Evolutionary conservation across 2,888 invertebrate genomes (phyloP).

Genomic region (Sisyra terminalis): DNA sequence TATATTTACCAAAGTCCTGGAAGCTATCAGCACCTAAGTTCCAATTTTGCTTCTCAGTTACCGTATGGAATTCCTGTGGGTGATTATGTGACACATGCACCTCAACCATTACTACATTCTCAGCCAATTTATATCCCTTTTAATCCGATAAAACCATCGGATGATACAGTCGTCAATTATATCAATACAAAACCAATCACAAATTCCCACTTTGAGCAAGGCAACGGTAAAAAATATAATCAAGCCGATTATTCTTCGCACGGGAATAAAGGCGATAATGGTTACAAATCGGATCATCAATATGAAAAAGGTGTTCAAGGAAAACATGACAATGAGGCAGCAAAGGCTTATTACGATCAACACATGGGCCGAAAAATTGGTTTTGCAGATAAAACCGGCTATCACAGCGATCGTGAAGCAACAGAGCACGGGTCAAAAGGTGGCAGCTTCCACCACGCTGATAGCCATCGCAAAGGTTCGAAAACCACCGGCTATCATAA

Average conservation of each 20-base stretch:
- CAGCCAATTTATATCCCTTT: slow-evolving; percentile 16
- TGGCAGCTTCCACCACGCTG: slow-evolving; percentile 37
- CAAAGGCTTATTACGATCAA: slow-evolving; percentile 34
- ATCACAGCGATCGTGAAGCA: slow-evolving; percentile 37
- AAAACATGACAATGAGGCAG: slow-evolving; percentile 33
- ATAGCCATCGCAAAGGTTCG: slow-evolving; percentile 48
- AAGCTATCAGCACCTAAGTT: slow-evolving; percentile 30
- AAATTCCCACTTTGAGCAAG: slow-evolving; percentile 19
- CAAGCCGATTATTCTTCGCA: slow-evolving; percentile 31
- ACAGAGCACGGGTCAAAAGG: slow-evolving; percentile 35
- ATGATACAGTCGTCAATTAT: slow-evolving; percentile 13
- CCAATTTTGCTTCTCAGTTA: slow-evolving; percentile 30
- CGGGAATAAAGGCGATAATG: slow-evolving; percentile 38
- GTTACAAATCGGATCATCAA: slow-evolving; percentile 33
- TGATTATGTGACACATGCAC: slow-evolving; percentile 12
- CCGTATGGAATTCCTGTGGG: slow-evolving; percentile 15
- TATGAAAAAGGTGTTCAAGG: slow-evolving; percentile 39
- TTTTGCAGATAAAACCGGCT: slow-evolving; percentile 34
- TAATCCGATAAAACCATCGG: slow-evolving; percentile 20
- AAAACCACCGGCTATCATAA: slow-evolving; percentile 56
- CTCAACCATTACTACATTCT: not conserved
- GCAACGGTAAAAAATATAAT: slow-evolving; percentile 31
- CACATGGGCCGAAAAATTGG: slow-evolving; percentile 35
- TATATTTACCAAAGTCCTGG: slow-evolving; percentile 36
- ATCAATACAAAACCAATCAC: slow-evolving; percentile 7